Base-by-base conservation (phyloP, 2,888 invertebrate genomes). In the Acrobasis consociella region DNA sequence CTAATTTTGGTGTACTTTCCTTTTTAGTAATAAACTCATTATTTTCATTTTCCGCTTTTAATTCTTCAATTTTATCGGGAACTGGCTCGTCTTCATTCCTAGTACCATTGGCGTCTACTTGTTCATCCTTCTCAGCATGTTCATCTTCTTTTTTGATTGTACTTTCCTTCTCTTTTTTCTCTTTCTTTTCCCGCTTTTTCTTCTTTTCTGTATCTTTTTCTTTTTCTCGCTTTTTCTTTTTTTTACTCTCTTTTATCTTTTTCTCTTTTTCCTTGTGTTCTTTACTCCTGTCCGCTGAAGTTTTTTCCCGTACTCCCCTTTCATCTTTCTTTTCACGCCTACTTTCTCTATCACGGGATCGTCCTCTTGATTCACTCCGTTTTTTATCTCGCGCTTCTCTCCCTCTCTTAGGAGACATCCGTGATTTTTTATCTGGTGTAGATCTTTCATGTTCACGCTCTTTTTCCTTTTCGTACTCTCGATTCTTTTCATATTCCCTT, bases 181-280 rank as follows among this genome's bases (percentile, higher is more conserved):
- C 93, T 62, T 93, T 93, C 65, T 90, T 91, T n/a, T 92, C 92
- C 42, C 93, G 93, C 72, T 94, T 94, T 72, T 85, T 89, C 72
- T 88, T 91, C 76, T 86, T 91, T 72, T 93, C 93, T 13, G 80
- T 83, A 65, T 91, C 92, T 72, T 93, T 93, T 75, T 93, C 93
- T 65, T 91, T 93, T 77, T 89, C 91, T 65, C 93, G 86, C 65
- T 92, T 93, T 72, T 89, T 93, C 86, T 82, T 89, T 78, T 74
- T 90, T 31, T 31, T 31, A 87, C 69, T 89, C 84, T 46, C 94
- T 84, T 76, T 92, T 78, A 78, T 89, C 81, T 81, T 87, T 75
- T 93, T 93, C 62, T 94, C 93, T 72, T 94, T 94, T 16, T 94
- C 94, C 75, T 94, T 94, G 63, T 93, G 93, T 64, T 93, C 94